phyloP scores from a whole-genome alignment of 1,140 invertebrate species.

The Apis dorsata region DNA sequence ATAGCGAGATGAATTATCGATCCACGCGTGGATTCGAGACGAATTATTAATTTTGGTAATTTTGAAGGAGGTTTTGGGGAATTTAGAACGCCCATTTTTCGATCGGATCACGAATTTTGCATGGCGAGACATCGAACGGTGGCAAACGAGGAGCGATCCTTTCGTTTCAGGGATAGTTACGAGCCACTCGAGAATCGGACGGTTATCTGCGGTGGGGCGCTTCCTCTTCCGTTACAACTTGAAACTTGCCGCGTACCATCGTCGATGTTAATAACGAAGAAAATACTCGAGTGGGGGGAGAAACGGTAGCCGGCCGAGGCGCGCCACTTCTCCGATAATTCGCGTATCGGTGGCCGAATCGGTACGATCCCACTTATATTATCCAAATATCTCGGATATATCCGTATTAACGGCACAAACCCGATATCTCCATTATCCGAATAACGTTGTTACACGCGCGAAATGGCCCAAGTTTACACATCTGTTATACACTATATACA shows the following conservation, averaged over 20 bases:
- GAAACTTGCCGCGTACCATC: background rate
- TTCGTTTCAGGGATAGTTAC: conserved; percentile 4
- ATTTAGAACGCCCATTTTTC: too few species aligned
- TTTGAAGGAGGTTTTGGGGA: too few species aligned
- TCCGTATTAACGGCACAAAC: conserved; percentile 40
- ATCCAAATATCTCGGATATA: conserved; percentile 39
- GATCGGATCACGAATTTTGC: background rate
- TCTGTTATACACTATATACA: too few species aligned
- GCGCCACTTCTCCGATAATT: conserved; percentile 23
- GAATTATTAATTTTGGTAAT: too few species aligned
- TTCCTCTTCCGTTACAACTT: conserved; percentile 23
- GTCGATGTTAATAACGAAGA: conserved; percentile 41
- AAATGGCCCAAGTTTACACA: background rate
- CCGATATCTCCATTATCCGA: conserved; percentile 47
- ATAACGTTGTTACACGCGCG: conserved; percentile 17
- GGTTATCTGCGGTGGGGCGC: conserved; percentile 20
- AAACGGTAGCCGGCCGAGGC: background rate
- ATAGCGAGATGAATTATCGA: too few species aligned
- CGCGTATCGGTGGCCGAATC: background rate
- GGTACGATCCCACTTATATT: conserved; percentile 40
- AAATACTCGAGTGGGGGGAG: conserved; percentile 30
- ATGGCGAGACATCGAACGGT: background rate
- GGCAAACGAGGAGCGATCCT: background rate
- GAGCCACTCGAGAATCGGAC: conserved; percentile 1
- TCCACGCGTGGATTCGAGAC: background rate